These are phyloP conservation scores for Myocastor coypus DNA, from an alignment of 2,113 vertebrate genomes.

Conservation along the genomic window DNA sequence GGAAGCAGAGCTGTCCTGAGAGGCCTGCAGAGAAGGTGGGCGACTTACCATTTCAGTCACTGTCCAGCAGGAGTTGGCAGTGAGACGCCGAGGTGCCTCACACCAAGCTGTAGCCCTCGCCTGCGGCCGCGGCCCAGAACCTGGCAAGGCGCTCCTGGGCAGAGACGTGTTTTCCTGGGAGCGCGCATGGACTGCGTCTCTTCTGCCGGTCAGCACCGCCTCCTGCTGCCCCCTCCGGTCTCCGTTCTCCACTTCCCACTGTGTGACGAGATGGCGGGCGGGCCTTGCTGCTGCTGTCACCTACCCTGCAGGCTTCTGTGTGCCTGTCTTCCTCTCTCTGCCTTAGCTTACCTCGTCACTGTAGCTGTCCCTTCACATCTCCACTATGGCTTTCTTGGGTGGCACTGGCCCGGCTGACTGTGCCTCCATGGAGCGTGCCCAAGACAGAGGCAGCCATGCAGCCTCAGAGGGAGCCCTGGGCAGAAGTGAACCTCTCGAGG, in stretches of 20 bases:
- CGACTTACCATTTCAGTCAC: too few relatives aligned
- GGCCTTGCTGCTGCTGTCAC: too few relatives aligned
- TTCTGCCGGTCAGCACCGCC: neutral
- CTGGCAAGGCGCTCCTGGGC: neutral
- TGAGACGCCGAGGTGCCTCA: neutral
- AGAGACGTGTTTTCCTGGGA: neutral
- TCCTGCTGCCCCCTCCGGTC: neutral
- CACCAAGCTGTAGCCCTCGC: neutral
- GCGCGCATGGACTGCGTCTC: neutral
- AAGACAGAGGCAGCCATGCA: too few relatives aligned
- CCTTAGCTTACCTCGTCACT: neutral
- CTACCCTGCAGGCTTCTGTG: neutral
- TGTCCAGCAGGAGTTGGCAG: neutral
- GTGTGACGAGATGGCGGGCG: neutral
- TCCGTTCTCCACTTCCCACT: neutral
- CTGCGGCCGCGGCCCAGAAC: neutral
- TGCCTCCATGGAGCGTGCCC: neutral
- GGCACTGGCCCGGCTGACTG: neutral
- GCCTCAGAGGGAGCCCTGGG: neutral
- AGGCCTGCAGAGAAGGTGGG: fast-evolving
- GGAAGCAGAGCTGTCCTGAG: neutral
- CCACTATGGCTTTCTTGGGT: neutral
- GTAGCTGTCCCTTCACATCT: neutral
- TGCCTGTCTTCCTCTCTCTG: neutral
- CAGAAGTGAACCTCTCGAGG: neutral